Evolutionary conservation across 2,797 vertebrate species (phyloP).

Genomic region (Crocidura indochinensis): DNA sequence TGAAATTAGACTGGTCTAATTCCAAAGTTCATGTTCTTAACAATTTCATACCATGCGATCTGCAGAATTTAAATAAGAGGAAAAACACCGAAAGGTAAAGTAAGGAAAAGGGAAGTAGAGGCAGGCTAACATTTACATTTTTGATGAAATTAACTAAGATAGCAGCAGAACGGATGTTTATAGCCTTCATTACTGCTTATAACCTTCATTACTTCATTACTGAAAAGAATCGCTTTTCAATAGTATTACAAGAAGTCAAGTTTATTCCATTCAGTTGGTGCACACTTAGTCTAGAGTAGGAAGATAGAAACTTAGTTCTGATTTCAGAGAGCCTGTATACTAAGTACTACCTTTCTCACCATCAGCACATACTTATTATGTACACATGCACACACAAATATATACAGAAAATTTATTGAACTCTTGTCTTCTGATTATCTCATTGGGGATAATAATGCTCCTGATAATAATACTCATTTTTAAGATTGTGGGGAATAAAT

Average conservation of each 20-base stretch:
- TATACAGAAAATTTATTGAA: background rate
- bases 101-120: background rate
- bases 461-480: background rate
- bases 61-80: background rate
- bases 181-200: slow-evolving; percentile 21
- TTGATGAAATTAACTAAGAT: slow-evolving; percentile 4
- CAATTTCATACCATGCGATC: background rate
- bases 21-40: slow-evolving; percentile 35
- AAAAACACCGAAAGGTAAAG: background rate
- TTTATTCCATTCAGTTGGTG: background rate
- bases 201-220: background rate
- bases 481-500: background rate
- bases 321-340: background rate
- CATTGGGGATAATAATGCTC: background rate
- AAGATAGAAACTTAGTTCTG: slow-evolving; percentile 46
- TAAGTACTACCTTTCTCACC: background rate
- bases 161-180: background rate
- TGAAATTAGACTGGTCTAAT: background rate
- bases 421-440: background rate
- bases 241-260: background rate
- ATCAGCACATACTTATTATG: background rate
- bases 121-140: background rate
- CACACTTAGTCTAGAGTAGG: background rate
- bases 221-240: slow-evolving; percentile 51
- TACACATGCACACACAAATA: background rate